Evolutionary conservation across 2,888 invertebrate genomes (phyloP), one percentile per base, ranked within the genome.

Genomic region (Caenorhabditis sp.): DNA sequence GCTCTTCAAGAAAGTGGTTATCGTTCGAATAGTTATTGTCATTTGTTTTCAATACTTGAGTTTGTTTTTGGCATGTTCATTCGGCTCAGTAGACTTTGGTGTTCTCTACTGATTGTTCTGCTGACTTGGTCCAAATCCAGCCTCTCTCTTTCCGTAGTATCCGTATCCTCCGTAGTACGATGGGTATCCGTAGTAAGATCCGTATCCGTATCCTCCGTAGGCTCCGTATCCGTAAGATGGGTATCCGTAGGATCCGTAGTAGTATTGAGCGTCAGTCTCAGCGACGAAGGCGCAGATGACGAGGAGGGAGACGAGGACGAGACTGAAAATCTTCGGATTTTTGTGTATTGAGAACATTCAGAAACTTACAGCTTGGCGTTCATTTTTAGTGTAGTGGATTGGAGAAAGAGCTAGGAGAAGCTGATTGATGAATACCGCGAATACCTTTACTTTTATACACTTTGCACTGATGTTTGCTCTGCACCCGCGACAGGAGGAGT

Each of bases 101-200:
- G 58, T 31, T 26, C 49, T 16, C 70, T 70, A 72, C 72, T 80
- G 80, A 73, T 80, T 72, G 41, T 72, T 80, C 61, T 74, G 75
- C 24, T 74, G 77, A 6, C 44, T 66, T 28, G 75, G 66, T 49
- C 77, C 79, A 73, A 85, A 82, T 68, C 85, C 85, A 61, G 82
- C 85, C 51, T 82, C 79, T 58, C 85, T 69, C 82, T 85, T 85
- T 73, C 83, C 83, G 38, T 77, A 77, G 56, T 80, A 80, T 69
- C 82, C 82, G 28, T 82, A 82, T 63, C 73, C 80, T 56, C 77
- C 73, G 59, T 77, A 80, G 59, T 75, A 75, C 26, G 70, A 75
- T 58, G 70, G 69, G 35, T 68, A 79, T 61, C 82, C 82, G 66
- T 75, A 74, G 74, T 74, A 74, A 56, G 56, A 56, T 44, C 74